A percentile compares a stretch with the other conserved stretches of the same genome.
Evolutionary conservation across 1,140 invertebrate species (phyloP).

Genomic region (Agrilus planipennis): DNA sequence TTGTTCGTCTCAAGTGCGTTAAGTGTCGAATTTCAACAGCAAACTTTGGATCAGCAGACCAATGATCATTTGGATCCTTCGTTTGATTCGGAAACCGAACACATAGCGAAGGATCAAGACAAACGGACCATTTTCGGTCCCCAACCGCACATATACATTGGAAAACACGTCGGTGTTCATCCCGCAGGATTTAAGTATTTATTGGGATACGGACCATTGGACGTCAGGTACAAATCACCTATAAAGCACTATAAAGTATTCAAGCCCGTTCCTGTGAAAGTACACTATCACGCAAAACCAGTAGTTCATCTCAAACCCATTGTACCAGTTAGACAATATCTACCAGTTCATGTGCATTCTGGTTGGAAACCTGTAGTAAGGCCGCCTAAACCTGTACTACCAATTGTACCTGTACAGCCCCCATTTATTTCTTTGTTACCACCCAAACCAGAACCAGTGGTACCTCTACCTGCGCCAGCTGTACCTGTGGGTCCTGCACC

Average conservation of each 20-base stretch:
- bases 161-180: slow-evolving; percentile 21
- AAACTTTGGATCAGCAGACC: slow-evolving; percentile 12
- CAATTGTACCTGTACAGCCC: too few relatives aligned
- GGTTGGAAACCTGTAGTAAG: slow-evolving; percentile 5
- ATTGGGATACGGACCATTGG: slow-evolving; percentile 20
- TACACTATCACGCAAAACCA: neutral
- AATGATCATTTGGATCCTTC: slow-evolving; percentile 21
- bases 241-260: slow-evolving; percentile 14
- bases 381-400: too few relatives aligned
- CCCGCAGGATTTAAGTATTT: slow-evolving; percentile 19
- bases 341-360: neutral
- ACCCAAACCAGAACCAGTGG: too few relatives aligned
- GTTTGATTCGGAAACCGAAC: slow-evolving; percentile 15
- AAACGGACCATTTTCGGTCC: slow-evolving; percentile 25
- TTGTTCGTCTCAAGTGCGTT: slow-evolving; percentile 3
- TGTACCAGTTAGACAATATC: neutral
- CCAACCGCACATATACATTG: slow-evolving; percentile 15
- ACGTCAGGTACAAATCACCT: slow-evolving; percentile 18
- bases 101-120: slow-evolving; percentile 20
- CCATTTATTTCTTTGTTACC: too few relatives aligned
- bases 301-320: neutral
- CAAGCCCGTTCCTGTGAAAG: neutral
- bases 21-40: slow-evolving; percentile 7
- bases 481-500: neutral
- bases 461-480: neutral